A percentile compares a stretch with the other conserved stretches of the same genome.
Conservation (phyloP, 1,140 invertebrate species). For the Limonius californicus region DNA sequence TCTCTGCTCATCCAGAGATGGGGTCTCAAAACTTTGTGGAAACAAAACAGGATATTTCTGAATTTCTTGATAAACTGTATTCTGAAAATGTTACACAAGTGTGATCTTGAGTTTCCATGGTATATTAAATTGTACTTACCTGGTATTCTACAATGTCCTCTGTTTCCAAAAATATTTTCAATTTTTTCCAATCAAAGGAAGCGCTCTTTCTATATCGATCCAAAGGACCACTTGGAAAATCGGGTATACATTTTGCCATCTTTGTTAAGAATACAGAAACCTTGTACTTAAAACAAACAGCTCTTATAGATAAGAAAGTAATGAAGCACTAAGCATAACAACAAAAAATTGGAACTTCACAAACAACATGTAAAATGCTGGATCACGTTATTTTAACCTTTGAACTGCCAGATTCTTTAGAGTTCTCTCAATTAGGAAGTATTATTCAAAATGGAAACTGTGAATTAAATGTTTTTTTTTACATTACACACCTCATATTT, state of each 20-base stretch:
- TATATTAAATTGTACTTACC: conserved; percentile 49
- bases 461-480: no score
- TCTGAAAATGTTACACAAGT: conserved; percentile 25
- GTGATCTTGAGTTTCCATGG: background rate
- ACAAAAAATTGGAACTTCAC: no score
- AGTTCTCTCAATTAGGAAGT: no score
- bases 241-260: conserved; percentile 38
- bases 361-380: no score
- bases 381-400: no score
- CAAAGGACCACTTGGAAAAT: conserved; percentile 65
- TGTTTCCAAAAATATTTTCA: conserved; percentile 69
- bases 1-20: conserved; percentile 59
- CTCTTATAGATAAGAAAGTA: no score
- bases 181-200: conserved; percentile 75
- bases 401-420: no score
- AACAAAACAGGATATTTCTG: conserved; percentile 23
- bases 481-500: no score
- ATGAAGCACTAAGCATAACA: no score
- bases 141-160: conserved; percentile 66
- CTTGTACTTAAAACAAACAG: background rate
- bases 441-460: no score
- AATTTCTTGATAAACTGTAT: conserved; percentile 30
- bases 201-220: conserved; percentile 68
- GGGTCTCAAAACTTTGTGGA: background rate
- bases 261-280: conserved; percentile 7